Conservation (phyloP, 2,888 invertebrate species). For the Drosophila mimetica region DNA sequence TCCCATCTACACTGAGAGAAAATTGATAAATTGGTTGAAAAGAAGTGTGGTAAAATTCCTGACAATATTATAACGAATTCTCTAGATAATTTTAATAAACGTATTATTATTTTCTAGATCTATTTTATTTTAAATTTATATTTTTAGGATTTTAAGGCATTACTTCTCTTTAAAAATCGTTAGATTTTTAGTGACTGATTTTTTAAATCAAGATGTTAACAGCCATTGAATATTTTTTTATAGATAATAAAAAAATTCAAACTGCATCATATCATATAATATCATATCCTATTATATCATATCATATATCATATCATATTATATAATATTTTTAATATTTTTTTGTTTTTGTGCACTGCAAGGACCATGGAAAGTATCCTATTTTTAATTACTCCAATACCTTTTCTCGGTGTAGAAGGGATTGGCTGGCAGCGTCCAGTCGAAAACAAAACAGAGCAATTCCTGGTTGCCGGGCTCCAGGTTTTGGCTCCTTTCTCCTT, state of each 20-base stretch:
- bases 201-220: too few species aligned
- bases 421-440: conserved; percentile 7
- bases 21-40: not conserved
- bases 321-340: not conserved
- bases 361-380: not conserved
- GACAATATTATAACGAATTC: too few species aligned
- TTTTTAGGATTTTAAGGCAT: too few species aligned
- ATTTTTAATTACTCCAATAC: not conserved
- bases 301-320: too few species aligned
- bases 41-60: too few species aligned
- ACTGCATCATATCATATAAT: not conserved
- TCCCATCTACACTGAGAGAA: not conserved
- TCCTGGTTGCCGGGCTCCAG: not conserved
- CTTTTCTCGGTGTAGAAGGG: not conserved
- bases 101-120: too few species aligned
- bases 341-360: not conserved
- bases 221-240: too few species aligned
- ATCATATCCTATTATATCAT: not conserved
- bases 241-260: too few species aligned
- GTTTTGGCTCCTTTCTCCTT: conserved; percentile 30
- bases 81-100: too few species aligned
- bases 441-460: conserved; percentile 8
- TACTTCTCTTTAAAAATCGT: too few species aligned
- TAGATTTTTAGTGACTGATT: too few species aligned
- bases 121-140: too few species aligned